Conservation (phyloP, 1,140 invertebrate genomes). For the Drosophila persimilis region DNA sequence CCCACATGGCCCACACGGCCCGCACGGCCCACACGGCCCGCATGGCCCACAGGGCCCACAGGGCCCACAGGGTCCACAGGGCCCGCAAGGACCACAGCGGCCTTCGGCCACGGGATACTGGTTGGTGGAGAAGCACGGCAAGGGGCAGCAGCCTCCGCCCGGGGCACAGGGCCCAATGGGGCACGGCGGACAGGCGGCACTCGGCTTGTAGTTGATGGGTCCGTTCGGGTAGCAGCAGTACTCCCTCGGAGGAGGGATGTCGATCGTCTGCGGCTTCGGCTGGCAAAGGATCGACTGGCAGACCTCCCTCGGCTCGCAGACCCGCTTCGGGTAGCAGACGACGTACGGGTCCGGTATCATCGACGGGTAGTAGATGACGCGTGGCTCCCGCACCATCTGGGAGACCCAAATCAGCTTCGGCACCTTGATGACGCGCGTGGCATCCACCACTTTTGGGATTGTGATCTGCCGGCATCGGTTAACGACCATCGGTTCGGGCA, state of each 20-base stretch:
- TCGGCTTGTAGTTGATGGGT: constrained; percentile 75
- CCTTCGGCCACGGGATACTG: constrained; percentile 71
- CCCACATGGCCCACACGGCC: constrained; percentile 12
- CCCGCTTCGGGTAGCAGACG: constrained; percentile 75
- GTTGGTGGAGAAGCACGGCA: constrained; percentile 71
- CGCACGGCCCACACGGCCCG: constrained; percentile 68
- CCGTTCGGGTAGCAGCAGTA: constrained; percentile 80
- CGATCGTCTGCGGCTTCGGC: constrained; percentile 76
- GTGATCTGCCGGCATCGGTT: constrained; percentile 74
- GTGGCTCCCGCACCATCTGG: constrained; percentile 75
- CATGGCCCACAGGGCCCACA: constrained; percentile 66
- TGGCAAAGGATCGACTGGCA: constrained; percentile 78
- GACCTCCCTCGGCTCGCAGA: constrained; percentile 73
- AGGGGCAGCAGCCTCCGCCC: constrained; percentile 59
- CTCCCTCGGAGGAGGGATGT: constrained; percentile 74
- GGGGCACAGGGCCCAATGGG: constrained; percentile 69
- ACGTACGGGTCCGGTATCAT: constrained; percentile 79
- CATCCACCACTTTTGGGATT: constrained; percentile 74
- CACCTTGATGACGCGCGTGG: constrained; percentile 72
- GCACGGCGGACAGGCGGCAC: constrained; percentile 73
- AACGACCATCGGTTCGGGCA: constrained; percentile 76
- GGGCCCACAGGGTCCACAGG: constrained; percentile 70
- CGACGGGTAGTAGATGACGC: constrained; percentile 76
- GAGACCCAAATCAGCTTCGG: constrained; percentile 78
- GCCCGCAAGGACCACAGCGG: constrained; percentile 68